A percentile compares a stretch with the other conserved stretches of the same genome.
Evolutionary conservation across 2,888 invertebrate genomes (phyloP).

Genomic region (Cancer borealis): DNA sequence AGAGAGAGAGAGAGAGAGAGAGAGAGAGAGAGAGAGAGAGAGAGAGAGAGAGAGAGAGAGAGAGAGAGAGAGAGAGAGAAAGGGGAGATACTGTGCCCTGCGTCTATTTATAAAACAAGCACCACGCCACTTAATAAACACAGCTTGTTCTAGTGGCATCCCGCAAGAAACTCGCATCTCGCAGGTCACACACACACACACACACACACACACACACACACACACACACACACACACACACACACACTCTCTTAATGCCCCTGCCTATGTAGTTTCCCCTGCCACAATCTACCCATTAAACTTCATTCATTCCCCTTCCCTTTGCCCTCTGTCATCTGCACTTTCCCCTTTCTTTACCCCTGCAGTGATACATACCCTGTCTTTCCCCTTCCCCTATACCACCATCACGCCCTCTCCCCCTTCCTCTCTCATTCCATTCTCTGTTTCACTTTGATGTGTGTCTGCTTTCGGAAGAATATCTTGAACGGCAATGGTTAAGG

Average conservation of each 20-base stretch:
- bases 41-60: neutral
- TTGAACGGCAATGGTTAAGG: too few relatives aligned
- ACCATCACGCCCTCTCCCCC: too few relatives aligned
- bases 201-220: slow-evolving; percentile 20
- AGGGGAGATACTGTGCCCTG: slow-evolving; percentile 22
- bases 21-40: slow-evolving; percentile 3
- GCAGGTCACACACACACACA: slow-evolving; percentile 20
- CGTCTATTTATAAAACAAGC: slow-evolving; percentile 31
- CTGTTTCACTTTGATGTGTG: too few relatives aligned
- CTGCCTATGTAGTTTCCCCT: neutral
- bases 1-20: slow-evolving; percentile 44
- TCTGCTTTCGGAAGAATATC: too few relatives aligned
- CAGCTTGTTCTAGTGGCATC: slow-evolving; percentile 31
- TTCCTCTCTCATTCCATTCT: too few relatives aligned
- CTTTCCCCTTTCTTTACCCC: too few relatives aligned
- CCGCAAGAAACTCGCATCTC: neutral
- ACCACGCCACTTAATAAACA: neutral
- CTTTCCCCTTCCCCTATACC: too few relatives aligned
- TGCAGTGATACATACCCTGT: too few relatives aligned
- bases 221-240: slow-evolving; percentile 4
- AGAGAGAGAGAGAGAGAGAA: slow-evolving; percentile 14
- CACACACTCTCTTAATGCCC: neutral
- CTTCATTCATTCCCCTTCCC: neutral
- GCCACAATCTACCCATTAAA: neutral
- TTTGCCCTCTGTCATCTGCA: neutral